Conservation (phyloP, 2,888 invertebrate species). For the Incurvaria masculella region DNA sequence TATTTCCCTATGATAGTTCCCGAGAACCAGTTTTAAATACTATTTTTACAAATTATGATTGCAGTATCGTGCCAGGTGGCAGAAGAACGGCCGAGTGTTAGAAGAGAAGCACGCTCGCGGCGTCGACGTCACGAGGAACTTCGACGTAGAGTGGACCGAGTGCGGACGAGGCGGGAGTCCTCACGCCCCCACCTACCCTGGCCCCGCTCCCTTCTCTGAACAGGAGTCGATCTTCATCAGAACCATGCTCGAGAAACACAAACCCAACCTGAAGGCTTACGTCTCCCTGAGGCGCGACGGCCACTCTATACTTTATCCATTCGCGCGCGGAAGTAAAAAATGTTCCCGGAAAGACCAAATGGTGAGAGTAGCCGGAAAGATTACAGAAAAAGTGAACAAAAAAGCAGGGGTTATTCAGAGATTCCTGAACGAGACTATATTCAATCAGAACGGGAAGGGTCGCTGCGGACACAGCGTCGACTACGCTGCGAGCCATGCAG, state of each 20-base stretch:
- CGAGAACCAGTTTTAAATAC: too few species aligned
- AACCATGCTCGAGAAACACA: constrained; percentile 48
- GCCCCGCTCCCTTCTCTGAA: constrained; percentile 58
- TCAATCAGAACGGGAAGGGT: constrained; percentile 24
- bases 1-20: too few species aligned
- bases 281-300: constrained; percentile 72
- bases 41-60: too few species aligned
- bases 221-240: constrained; percentile 60
- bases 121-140: constrained; percentile 39
- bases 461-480: constrained; percentile 44
- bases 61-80: constrained; percentile 25
- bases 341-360: constrained; percentile 15
- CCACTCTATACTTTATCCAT: constrained; percentile 61
- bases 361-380: constrained; percentile 24
- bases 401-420: constrained; percentile 28
- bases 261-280: constrained; percentile 57
- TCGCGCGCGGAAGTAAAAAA: constrained; percentile 42
- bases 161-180: constrained; percentile 23
- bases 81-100: constrained; percentile 28
- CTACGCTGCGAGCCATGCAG: constrained; percentile 27
- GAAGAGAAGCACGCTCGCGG: constrained; percentile 25
- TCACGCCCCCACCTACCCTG: constrained; percentile 49
- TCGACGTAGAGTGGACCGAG: constrained; percentile 30
- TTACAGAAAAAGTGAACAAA: constrained; percentile 32
- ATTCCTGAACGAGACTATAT: constrained; percentile 32